Evolutionary conservation across 2,888 invertebrate species (phyloP).

Genomic region (Sarcophaga variegata): DNA sequence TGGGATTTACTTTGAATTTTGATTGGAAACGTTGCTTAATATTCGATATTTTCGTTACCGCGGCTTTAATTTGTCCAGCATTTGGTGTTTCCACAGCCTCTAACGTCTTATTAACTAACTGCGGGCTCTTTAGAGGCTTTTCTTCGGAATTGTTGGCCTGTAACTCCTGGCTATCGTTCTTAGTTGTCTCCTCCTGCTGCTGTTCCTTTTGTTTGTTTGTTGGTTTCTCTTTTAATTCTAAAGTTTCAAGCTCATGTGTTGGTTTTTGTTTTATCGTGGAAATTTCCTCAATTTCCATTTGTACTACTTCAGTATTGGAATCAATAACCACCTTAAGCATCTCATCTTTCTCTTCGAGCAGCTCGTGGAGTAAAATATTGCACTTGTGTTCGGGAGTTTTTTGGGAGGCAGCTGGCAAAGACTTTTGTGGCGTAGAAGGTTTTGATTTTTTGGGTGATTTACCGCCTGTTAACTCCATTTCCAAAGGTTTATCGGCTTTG

Average conservation of each 20-base stretch:
- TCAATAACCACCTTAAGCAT: slow-evolving; percentile 72
- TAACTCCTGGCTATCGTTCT: slow-evolving; percentile 12
- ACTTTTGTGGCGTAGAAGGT: slow-evolving; percentile 59
- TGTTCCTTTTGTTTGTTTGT: not conserved
- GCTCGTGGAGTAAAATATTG: slow-evolving; percentile 65
- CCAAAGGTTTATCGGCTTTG: not conserved
- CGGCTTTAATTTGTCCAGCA: not conserved
- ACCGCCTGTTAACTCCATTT: slow-evolving; percentile 18
- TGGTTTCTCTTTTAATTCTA: not conserved
- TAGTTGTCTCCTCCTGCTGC: not conserved
- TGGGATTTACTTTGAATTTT: slow-evolving; percentile 60
- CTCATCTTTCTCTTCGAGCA: slow-evolving; percentile 69
- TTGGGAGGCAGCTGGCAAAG: slow-evolving; percentile 1
- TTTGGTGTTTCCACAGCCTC: not conserved
- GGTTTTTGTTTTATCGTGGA: slow-evolving; percentile 40
- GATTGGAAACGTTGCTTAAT: slow-evolving; percentile 71
- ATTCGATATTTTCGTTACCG: slow-evolving; percentile 50
- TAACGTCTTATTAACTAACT: slow-evolving; percentile 8
- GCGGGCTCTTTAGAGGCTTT: not conserved
- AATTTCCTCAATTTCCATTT: slow-evolving; percentile 78
- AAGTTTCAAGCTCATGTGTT: not conserved
- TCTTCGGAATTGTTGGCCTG: not conserved
- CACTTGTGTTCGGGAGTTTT: slow-evolving; percentile 49
- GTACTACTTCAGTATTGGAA: slow-evolving; percentile 77
- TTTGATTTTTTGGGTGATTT: slow-evolving; percentile 69